A percentile compares a stretch with the other conserved stretches of the same genome.
Evolutionary conservation across 2,113 vertebrate genomes (phyloP).

Genomic region (Stomatorhinus ivindoensis): DNA sequence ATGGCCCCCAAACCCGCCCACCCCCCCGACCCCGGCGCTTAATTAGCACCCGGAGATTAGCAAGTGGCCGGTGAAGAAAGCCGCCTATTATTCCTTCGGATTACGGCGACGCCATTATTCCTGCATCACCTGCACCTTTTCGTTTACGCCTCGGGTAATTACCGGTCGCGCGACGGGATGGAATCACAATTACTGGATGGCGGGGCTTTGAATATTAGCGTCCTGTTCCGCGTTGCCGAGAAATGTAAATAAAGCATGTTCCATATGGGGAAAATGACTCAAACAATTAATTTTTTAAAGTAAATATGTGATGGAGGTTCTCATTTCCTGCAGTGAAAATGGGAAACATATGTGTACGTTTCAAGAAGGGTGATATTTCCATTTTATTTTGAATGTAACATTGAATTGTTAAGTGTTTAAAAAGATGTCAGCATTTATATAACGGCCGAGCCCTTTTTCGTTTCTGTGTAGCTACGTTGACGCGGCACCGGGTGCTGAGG

Average conservation of each 20-base stretch:
- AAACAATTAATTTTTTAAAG: background rate
- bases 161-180: slow-evolving; percentile 13
- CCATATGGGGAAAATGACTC: background rate
- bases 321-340: background rate
- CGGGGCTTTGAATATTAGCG: slow-evolving; percentile 17
- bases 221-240: slow-evolving; percentile 12
- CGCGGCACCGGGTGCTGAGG: background rate
- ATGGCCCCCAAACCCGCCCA: background rate
- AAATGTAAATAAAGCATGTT: slow-evolving; percentile 23
- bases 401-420: background rate
- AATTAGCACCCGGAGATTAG: slow-evolving; percentile 40
- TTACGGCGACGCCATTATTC: slow-evolving; percentile 27
- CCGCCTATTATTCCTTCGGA: slow-evolving; percentile 31
- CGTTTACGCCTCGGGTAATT: slow-evolving; percentile 33
- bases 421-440: background rate
- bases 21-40: slow-evolving; percentile 16
- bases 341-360: background rate
- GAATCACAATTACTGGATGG: slow-evolving; percentile 4
- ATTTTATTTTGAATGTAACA: slow-evolving; percentile 12
- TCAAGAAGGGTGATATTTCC: background rate
- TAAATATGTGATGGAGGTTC: background rate
- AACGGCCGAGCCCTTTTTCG: too few relatives aligned
- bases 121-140: slow-evolving; percentile 28
- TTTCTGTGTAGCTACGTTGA: background rate
- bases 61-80: slow-evolving; percentile 29